Evolutionary conservation across 2,888 invertebrate species (phyloP).

Genomic region (Dryocosmus kuriphilus): DNA sequence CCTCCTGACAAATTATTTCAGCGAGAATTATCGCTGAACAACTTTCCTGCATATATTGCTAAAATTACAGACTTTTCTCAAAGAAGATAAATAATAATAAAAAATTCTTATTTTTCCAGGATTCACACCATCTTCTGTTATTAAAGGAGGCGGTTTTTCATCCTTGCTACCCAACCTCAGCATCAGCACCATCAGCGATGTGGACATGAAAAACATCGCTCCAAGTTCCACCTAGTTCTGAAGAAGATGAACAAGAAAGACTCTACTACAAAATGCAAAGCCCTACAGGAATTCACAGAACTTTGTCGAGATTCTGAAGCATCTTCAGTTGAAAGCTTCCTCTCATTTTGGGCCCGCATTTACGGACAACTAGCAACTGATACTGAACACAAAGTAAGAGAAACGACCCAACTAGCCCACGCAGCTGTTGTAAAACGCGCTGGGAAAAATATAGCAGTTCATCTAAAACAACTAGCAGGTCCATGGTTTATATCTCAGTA

Average conservation of each 20-base stretch:
- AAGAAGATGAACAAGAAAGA: conserved; percentile 95
- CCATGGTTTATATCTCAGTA: conserved; percentile 92
- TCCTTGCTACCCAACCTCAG: conserved; percentile 79
- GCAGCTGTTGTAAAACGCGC: conserved; percentile 83
- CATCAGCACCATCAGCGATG: conserved; percentile 80
- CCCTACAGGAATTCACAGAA: conserved; percentile 88
- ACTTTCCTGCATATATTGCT: background rate
- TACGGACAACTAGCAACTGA: conserved; percentile 89
- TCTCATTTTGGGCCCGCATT: conserved; percentile 91
- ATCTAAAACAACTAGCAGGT: conserved; percentile 87
- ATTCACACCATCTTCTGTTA: background rate
- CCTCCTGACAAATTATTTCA: no score
- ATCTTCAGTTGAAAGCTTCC: conserved; percentile 84
- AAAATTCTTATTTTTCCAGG: background rate
- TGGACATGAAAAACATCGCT: conserved; percentile 82
- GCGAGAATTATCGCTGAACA: no score
- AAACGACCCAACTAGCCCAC: conserved; percentile 87
- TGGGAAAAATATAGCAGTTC: conserved; percentile 88
- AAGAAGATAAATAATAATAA: background rate
- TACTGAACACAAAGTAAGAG: conserved; percentile 90
- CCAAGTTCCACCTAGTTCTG: conserved; percentile 87
- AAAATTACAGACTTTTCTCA: background rate
- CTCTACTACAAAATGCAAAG: conserved; percentile 93
- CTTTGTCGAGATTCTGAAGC: conserved; percentile 83
- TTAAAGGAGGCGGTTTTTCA: conserved; percentile 79